Percentiles rank a stretch among this genome's conserved stretches.
Conservation (phyloP, 1,140 invertebrate species). For the Ips typographus region DNA sequence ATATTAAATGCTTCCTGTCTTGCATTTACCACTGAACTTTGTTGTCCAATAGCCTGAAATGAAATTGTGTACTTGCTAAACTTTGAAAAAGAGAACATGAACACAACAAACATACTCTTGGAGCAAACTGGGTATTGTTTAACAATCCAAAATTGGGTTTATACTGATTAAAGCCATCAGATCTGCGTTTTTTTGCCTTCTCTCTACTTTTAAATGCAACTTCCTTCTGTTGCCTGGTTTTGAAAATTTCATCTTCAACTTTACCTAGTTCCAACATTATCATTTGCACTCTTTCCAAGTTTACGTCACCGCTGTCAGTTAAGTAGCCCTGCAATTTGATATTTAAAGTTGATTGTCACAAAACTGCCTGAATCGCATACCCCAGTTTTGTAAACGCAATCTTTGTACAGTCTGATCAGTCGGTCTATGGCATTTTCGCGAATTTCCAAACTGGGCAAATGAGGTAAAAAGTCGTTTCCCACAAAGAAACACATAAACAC, state of each 20-base stretch:
- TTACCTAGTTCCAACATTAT: constrained; percentile 93
- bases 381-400: constrained; percentile 89
- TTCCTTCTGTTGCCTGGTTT: constrained; percentile 84
- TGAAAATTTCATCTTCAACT: constrained; percentile 98
- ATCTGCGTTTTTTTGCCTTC: constrained; percentile 66
- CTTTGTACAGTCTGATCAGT: constrained; percentile 92
- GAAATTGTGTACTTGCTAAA: constrained; percentile 12
- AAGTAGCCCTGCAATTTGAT: constrained; percentile 77
- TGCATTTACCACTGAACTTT: constrained; percentile 62
- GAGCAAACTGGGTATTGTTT: constrained; percentile 73
- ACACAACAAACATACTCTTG: constrained; percentile 55
- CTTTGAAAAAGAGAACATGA: no score
- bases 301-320: constrained; percentile 92
- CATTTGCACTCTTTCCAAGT: constrained; percentile 88
- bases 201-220: constrained; percentile 76
- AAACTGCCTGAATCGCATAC: constrained; percentile 53
- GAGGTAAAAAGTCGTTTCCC: constrained; percentile 98
- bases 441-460: constrained; percentile 97
- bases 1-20: constrained; percentile 71
- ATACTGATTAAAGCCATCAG: constrained; percentile 56
- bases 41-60: constrained; percentile 56
- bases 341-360: not conserved
- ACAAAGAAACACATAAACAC: constrained; percentile 99
- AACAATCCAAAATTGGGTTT: constrained; percentile 68
- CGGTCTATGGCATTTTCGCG: constrained; percentile 97